Conservation (phyloP, 2,113 vertebrate genomes). For the Pitta sordida region DNA sequence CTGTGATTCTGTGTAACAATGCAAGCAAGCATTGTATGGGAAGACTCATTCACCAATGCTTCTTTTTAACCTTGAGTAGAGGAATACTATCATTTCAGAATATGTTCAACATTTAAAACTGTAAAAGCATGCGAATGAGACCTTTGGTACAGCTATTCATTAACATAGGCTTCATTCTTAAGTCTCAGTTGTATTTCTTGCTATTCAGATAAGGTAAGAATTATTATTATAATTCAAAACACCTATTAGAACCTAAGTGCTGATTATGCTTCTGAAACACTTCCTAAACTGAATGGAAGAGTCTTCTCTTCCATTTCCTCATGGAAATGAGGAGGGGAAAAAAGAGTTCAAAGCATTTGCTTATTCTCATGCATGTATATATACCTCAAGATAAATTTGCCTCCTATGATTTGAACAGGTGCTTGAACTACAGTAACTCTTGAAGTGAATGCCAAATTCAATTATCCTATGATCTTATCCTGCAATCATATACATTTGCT, state of each 20-base stretch:
- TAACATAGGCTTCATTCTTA: background rate
- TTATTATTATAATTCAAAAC: background rate
- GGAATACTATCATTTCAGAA: background rate
- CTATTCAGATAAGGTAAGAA: background rate
- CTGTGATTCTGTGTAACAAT: too few relatives aligned
- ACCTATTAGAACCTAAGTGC: background rate
- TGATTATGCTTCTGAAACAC: background rate
- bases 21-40: background rate
- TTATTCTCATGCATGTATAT: background rate
- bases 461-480: background rate
- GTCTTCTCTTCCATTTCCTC: too few relatives aligned
- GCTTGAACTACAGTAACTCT: background rate
- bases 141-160: background rate
- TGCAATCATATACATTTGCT: background rate
- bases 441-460: background rate
- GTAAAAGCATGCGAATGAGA: background rate
- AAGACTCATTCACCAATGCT: background rate
- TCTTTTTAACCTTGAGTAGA: background rate
- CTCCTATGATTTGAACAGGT: background rate
- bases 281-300: background rate
- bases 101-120: background rate
- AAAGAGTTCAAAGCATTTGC: background rate
- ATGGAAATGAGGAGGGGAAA: background rate
- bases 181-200: background rate
- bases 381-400: background rate